Percentiles rank a stretch among this genome's conserved stretches.
These are phyloP conservation scores for Knipowitschia caucasica DNA, from an alignment of 2,797 vertebrate species.

Conservation along the genomic window DNA sequence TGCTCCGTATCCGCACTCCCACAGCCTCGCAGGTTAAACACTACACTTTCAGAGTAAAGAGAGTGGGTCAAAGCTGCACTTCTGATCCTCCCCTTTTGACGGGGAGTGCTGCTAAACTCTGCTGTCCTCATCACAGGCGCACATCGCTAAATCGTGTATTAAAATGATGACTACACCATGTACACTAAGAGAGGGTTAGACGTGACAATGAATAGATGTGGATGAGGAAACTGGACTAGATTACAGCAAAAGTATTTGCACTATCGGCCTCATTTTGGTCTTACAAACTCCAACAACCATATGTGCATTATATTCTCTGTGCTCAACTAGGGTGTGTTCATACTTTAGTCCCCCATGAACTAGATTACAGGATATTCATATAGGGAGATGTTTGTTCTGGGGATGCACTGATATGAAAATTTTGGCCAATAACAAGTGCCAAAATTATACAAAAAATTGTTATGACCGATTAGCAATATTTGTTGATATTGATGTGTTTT, in stretches of 20 bases:
- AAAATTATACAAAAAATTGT: no score
- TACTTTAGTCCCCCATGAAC: no score
- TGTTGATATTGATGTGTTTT: no score
- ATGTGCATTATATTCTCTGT: no score
- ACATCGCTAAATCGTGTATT: slow-evolving; percentile 57
- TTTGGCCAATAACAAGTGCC: no score
- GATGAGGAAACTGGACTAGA: slow-evolving; percentile 32
- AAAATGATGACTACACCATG: slow-evolving; percentile 22
- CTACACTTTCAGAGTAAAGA: slow-evolving; percentile 31
- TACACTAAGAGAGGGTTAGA: slow-evolving; percentile 34
- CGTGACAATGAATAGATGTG: slow-evolving; percentile 35
- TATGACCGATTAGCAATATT: no score
- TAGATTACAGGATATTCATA: no score
- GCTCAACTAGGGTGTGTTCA: no score
- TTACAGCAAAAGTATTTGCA: slow-evolving; percentile 37
- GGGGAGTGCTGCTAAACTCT: slow-evolving; percentile 11
- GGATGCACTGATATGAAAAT: no score
- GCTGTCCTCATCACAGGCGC: slow-evolving; percentile 41
- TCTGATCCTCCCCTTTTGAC: neutral
- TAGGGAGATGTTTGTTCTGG: no score
- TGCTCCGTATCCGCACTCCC: neutral
- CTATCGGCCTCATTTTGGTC: no score
- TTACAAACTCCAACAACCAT: no score
- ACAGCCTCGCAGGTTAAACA: slow-evolving; percentile 30
- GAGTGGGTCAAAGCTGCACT: slow-evolving; percentile 25